Evolutionary conservation across 1,140 invertebrate genomes (phyloP), one percentile per base, ranked within the genome.

Genomic region (Diorhabda carinulata): DNA sequence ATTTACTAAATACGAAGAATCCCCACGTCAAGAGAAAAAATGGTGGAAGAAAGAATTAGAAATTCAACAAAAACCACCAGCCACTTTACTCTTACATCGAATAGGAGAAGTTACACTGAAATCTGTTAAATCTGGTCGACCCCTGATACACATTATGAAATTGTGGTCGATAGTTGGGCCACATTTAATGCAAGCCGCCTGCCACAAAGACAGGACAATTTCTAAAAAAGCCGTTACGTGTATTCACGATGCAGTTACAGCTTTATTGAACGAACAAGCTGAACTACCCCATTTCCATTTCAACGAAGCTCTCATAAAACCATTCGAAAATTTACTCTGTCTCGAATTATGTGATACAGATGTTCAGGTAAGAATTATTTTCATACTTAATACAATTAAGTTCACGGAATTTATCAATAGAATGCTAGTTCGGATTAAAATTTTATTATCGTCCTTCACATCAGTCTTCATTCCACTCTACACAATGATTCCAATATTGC

Each of bases 201-300:
- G 94, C 76, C 94, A 96, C 79, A 92, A 93, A 76, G 95, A 97
- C 76, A 85, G 90, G 44, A 86, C 88, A 62, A 93, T 97, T 69
- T 94, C 94, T 0, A 97, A 96, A 80, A 91, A 95, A 76, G 93
- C 95, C 0, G 93, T 98, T n/a, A 89, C 92, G 73, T 95, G 93
- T 74, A 92, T 98, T 63, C 95, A 97, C 78, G 95, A 97, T 78
- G 91, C 93, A 25, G 93, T 97, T 57, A 94, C 92, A 4, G 89
- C 92, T 0, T 79, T 97, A 10, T 82, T 98, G n/a, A 93, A 93
- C 73, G 92, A 94, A 77, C 92, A 95, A 78, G 86, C 90, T 1
- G 96, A 98, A 80, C 81, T 95, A 59, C 90, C 94, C 0, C 92
- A 97, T 82, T 98, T 97, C 79, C 95, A 98, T 78, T 96, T 97